Conservation (phyloP, 2,797 vertebrate genomes). For the Synaphobranchus kaupii region DNA sequence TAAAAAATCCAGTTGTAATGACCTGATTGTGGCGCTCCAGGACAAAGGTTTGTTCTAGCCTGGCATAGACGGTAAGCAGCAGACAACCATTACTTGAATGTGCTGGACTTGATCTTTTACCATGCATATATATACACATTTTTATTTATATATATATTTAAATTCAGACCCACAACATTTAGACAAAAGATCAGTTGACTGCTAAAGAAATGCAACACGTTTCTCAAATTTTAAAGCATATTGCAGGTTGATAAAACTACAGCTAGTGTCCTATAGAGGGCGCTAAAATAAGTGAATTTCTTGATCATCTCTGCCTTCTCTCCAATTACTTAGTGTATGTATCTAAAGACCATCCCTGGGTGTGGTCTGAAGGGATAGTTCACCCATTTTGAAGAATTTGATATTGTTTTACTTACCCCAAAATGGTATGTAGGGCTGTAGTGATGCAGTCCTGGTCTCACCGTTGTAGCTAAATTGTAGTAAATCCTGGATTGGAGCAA, state of each 20-base stretch:
- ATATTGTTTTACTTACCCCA: too few relatives aligned
- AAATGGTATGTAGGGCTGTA: too few relatives aligned
- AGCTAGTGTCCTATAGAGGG: background rate
- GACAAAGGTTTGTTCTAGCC: background rate
- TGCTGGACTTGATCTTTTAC: background rate
- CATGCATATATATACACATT: too few relatives aligned
- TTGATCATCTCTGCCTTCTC: too few relatives aligned
- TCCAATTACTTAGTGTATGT: too few relatives aligned
- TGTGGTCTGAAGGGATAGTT: background rate
- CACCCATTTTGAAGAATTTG: too few relatives aligned
- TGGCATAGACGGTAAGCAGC: background rate
- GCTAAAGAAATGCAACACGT: background rate
- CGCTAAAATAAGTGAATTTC: background rate
- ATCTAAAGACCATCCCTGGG: background rate
- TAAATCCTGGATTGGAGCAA: too few relatives aligned
- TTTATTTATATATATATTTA: too few relatives aligned
- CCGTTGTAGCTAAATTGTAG: too few relatives aligned
- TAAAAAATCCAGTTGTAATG: background rate
- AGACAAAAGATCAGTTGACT: background rate
- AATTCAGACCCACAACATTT: background rate
- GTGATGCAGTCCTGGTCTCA: too few relatives aligned
- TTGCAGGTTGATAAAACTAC: constrained; percentile 13
- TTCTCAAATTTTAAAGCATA: background rate
- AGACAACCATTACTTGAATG: background rate
- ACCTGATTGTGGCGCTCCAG: background rate